Percentiles rank a stretch among this genome's conserved stretches.
These are phyloP conservation scores for Gouania willdenowi DNA, from an alignment of 2,797 vertebrate species.

Conservation along the genomic window DNA sequence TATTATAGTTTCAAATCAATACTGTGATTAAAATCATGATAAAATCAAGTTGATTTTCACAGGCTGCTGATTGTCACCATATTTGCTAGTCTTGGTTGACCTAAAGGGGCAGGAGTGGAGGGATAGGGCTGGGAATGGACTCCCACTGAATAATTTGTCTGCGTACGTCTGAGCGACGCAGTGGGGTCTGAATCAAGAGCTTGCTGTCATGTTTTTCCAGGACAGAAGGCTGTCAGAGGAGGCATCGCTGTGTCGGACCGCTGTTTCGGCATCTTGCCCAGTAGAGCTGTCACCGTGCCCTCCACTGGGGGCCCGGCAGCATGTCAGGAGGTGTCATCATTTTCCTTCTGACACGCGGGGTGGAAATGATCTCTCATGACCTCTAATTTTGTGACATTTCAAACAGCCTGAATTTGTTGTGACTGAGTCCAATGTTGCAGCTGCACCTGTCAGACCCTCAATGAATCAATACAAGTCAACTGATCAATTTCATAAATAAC, in stretches of 20 bases:
- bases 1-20: too few relatives aligned
- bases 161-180: slow-evolving; percentile 85
- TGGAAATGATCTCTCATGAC: slow-evolving; percentile 85
- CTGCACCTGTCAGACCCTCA: slow-evolving; percentile 84
- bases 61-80: slow-evolving; percentile 2
- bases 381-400: slow-evolving; percentile 94
- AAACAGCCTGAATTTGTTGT: slow-evolving; percentile 87
- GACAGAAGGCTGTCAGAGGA: slow-evolving; percentile 84
- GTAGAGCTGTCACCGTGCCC: slow-evolving; percentile 86
- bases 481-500: slow-evolving; percentile 66
- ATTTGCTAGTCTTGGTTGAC: slow-evolving; percentile 48
- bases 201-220: slow-evolving; percentile 89
- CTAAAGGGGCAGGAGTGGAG: slow-evolving; percentile 17
- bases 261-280: slow-evolving; percentile 84
- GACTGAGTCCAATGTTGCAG: slow-evolving; percentile 82
- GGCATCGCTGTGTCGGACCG: slow-evolving; percentile 83
- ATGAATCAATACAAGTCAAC: slow-evolving; percentile 86
- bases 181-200: slow-evolving; percentile 79
- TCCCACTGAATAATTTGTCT: slow-evolving; percentile 81
- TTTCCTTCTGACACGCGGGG: slow-evolving; percentile 81
- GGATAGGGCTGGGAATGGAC: slow-evolving; percentile 74
- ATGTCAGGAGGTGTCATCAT: slow-evolving; percentile 83
- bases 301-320: slow-evolving; percentile 73
- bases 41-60: too few relatives aligned
- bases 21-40: too few relatives aligned